phyloP scores from a whole-genome alignment of 2,113 vertebrate species.

The Arenaria interpres region DNA sequence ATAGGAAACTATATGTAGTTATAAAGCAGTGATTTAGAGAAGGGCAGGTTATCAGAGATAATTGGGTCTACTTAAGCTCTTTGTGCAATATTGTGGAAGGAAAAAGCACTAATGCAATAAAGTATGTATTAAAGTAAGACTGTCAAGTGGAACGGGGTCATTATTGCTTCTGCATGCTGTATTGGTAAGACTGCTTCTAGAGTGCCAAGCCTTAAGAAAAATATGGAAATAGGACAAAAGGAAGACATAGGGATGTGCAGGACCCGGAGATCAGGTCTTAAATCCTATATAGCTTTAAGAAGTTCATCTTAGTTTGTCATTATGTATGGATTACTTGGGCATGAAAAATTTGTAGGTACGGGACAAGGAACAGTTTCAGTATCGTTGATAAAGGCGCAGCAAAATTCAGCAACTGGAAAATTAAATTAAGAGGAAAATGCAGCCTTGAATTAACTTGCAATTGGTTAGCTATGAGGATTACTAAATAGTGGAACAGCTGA shows the following conservation, averaged over 20 bases:
- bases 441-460: background rate
- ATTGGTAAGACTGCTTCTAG: background rate
- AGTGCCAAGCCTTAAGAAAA: background rate
- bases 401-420: conserved; percentile 19
- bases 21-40: background rate
- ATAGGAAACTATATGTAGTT: background rate
- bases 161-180: background rate
- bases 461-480: background rate
- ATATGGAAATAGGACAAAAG: background rate
- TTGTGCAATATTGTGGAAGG: background rate
- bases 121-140: background rate
- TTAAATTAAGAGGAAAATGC: background rate
- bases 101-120: background rate
- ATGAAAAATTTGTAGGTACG: background rate
- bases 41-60: background rate
- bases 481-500: conserved; percentile 8
- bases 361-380: background rate
- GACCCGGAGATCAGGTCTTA: background rate
- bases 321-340: background rate
- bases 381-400: background rate
- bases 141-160: background rate
- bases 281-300: background rate
- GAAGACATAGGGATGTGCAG: background rate
- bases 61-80: background rate
- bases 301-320: background rate